A percentile compares a stretch with the other conserved stretches of the same genome.
These are phyloP conservation scores for Eutolmus rufibarbis DNA, from an alignment of 2,888 invertebrate genomes.

Conservation along the genomic window DNA sequence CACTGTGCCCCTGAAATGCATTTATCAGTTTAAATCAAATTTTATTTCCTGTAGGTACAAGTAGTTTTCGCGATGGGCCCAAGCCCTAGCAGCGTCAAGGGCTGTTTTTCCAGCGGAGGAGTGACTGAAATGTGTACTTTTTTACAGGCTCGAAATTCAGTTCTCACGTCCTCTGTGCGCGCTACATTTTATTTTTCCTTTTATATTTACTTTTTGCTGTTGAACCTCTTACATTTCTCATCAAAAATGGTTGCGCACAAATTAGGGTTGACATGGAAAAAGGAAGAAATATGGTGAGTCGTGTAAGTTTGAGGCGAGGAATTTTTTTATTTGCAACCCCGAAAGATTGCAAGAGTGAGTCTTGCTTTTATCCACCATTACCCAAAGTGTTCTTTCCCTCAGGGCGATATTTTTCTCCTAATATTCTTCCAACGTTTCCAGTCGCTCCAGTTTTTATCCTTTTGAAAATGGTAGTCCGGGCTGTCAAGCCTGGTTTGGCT, in stretches of 20 bases:
- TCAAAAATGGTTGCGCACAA: background rate
- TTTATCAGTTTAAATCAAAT: background rate
- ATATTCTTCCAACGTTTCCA: background rate
- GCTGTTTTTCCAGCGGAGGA: background rate
- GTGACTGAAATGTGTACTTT: background rate
- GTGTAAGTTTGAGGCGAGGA: background rate
- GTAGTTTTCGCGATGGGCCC: background rate
- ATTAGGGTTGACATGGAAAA: background rate
- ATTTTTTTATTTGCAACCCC: background rate
- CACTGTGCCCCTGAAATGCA: background rate
- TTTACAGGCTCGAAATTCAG: background rate
- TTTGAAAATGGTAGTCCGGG: background rate
- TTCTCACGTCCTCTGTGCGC: background rate
- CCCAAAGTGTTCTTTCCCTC: background rate
- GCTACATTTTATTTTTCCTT: background rate
- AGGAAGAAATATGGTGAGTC: background rate
- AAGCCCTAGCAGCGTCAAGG: background rate
- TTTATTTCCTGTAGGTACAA: background rate
- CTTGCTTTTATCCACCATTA: background rate
- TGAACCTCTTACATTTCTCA: background rate
- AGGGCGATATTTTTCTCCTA: background rate
- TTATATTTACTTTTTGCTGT: background rate
- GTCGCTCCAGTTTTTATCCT: background rate
- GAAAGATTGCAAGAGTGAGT: background rate
- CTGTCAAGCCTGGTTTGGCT: background rate